These are phyloP conservation scores for Apotomis turbidana DNA, from an alignment of 2,888 invertebrate genomes.

Conservation along the genomic window DNA sequence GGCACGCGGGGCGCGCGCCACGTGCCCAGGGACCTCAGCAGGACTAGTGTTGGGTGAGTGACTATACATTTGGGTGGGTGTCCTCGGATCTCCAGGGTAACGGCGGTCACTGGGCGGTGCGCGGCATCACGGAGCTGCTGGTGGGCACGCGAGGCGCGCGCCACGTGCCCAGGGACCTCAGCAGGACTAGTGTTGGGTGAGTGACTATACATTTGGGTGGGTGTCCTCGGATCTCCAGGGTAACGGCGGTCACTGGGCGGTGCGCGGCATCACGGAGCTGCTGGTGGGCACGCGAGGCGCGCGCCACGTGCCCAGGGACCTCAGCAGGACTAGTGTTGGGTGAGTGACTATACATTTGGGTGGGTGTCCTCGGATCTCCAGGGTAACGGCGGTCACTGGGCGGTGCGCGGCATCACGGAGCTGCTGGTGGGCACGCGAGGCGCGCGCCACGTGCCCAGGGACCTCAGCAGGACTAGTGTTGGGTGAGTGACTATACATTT, in stretches of 20 bases:
- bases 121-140: constrained; percentile 71
- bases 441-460: constrained; percentile 62
- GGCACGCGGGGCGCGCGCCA: constrained; percentile 63
- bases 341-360: constrained; percentile 89
- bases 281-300: constrained; percentile 64
- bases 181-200: constrained; percentile 31
- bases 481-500: too few species aligned
- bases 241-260: constrained; percentile 72
- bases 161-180: constrained; percentile 60
- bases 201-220: constrained; percentile 93
- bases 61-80: constrained; percentile 94
- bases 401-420: constrained; percentile 71
- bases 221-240: constrained; percentile 89
- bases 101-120: constrained; percentile 71
- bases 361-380: constrained; percentile 92
- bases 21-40: constrained; percentile 54
- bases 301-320: constrained; percentile 61
- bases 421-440: constrained; percentile 67
- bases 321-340: constrained; percentile 33
- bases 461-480: constrained; percentile 36
- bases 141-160: constrained; percentile 63
- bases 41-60: constrained; percentile 41
- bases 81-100: constrained; percentile 88
- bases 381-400: constrained; percentile 74
- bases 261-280: constrained; percentile 71